Base-by-base conservation (phyloP, 2,113 vertebrate genomes). In the Regulus satrapa region DNA sequence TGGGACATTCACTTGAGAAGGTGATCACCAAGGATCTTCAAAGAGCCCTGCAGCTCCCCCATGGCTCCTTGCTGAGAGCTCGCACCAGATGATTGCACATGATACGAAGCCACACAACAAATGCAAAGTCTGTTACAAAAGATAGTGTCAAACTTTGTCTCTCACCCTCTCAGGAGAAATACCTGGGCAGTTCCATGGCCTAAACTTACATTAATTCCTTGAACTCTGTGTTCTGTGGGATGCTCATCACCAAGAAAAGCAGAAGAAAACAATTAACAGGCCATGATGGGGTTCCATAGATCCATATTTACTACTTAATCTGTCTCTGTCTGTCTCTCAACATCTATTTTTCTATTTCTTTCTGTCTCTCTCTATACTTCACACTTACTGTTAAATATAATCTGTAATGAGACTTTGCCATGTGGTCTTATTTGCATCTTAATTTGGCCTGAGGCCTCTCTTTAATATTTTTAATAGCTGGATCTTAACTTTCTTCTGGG, bases 31-130 rank as follows among this genome's bases (percentile, higher is more conserved):
- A 26, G 71, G 25, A 19, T 32, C 36, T 18, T 3, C 63, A 31
- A 34, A 52, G 55, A 31, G 7, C 20, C 8, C 10, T 0, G 0
- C 25, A 41, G 5, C 12, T 26, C 14, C 12, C 19, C 2, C 31
- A 13, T 6, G 46, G 31, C 6, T 10, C 1, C 0, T 12, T 43
- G 38, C 20, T 43, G 38, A 20, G 20, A 20, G 20, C 10, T 25
- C 1, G 0, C 20, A 43, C 25, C 25, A 51, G 25, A 19, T 1
- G 1, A 17, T 6, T 52, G 32, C 13, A 13, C 20, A 5, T 10
- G 25, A 17, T 25, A 14, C 26, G 31, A 25, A 71, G 25, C 0
- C 0, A 31, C 17, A 8, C 26, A 43, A 34, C 6, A 25, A 26
- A 29, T 52, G 25, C 16, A 25, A 41, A 43, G 20, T 17, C 26